phyloP scores from a whole-genome alignment of 1,140 invertebrate species.

The Micrasema longulum region DNA sequence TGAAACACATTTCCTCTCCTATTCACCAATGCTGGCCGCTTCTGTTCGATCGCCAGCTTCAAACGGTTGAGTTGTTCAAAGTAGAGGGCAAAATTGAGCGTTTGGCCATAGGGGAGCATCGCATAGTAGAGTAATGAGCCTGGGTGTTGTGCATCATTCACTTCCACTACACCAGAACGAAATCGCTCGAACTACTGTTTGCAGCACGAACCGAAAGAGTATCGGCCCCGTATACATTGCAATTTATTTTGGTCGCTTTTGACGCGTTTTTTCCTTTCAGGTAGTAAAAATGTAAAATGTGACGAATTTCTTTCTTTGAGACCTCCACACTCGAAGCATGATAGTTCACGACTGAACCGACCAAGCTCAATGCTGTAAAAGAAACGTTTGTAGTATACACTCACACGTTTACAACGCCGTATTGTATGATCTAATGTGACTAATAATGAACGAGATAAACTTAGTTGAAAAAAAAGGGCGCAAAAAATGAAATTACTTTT shows the following conservation, averaged over 20 bases:
- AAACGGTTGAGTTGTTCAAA: slow-evolving; percentile 17
- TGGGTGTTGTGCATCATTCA: slow-evolving; percentile 25
- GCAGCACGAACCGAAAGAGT: slow-evolving; percentile 22
- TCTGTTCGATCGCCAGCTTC: slow-evolving; percentile 18
- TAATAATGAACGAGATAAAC: neutral
- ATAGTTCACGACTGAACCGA: slow-evolving; percentile 45
- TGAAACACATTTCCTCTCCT: slow-evolving; percentile 19
- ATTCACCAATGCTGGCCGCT: slow-evolving; percentile 24
- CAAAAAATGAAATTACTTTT: too few relatives aligned
- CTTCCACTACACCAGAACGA: slow-evolving; percentile 14
- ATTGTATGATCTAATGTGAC: neutral
- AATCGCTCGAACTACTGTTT: slow-evolving; percentile 19
- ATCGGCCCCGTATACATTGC: slow-evolving; percentile 15
- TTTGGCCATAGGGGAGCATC: too few relatives aligned
- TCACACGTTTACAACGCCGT: neutral
- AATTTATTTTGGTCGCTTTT: slow-evolving; percentile 19
- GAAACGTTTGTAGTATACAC: neutral
- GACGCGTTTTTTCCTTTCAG: too few relatives aligned
- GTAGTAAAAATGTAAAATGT: too few relatives aligned
- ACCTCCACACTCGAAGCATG: slow-evolving; percentile 17
- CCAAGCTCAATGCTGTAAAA: slow-evolving; percentile 47
- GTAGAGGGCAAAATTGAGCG: too few relatives aligned
- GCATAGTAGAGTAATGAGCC: too few relatives aligned
- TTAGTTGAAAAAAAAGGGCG: too few relatives aligned
- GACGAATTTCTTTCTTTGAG: slow-evolving; percentile 13